A percentile compares a stretch with the other conserved stretches of the same genome.
phyloP scores from a whole-genome alignment of 2,888 invertebrate genomes.

The Pyrrhopygopsis socrates region DNA sequence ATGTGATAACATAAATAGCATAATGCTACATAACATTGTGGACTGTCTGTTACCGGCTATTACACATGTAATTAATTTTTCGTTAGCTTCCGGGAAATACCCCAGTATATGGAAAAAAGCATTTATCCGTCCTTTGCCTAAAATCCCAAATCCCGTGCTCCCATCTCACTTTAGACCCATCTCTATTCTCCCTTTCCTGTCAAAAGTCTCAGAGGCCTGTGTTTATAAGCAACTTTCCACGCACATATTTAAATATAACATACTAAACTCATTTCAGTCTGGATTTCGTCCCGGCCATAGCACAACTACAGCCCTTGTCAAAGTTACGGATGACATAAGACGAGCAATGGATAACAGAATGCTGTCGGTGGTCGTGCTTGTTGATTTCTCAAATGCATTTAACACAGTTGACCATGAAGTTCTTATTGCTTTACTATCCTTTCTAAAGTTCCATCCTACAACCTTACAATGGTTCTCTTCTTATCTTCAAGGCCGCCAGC shows the following conservation, averaged over 20 bases:
- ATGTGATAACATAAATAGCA: neutral
- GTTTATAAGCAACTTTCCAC: neutral
- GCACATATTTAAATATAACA: neutral
- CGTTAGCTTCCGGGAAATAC: neutral
- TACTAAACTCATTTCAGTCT: neutral
- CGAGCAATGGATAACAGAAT: neutral
- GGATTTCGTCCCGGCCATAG: neutral
- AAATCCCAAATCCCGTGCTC: neutral
- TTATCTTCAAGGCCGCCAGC: neutral
- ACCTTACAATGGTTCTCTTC: neutral
- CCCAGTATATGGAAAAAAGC: neutral
- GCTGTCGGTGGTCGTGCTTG: neutral
- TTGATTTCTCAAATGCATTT: neutral
- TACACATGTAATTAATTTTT: neutral
- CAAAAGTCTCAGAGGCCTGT: neutral
- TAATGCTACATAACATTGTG: neutral
- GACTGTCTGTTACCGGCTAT: neutral
- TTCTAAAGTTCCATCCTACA: neutral
- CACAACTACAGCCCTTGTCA: neutral
- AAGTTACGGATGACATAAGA: neutral
- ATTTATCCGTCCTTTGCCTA: neutral
- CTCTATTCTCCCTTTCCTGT: neutral
- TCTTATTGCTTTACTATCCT: neutral
- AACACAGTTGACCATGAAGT: neutral
- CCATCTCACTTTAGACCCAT: neutral